Base-by-base conservation (phyloP, 2,888 invertebrate species). In the Ectemnius lituratus region DNA sequence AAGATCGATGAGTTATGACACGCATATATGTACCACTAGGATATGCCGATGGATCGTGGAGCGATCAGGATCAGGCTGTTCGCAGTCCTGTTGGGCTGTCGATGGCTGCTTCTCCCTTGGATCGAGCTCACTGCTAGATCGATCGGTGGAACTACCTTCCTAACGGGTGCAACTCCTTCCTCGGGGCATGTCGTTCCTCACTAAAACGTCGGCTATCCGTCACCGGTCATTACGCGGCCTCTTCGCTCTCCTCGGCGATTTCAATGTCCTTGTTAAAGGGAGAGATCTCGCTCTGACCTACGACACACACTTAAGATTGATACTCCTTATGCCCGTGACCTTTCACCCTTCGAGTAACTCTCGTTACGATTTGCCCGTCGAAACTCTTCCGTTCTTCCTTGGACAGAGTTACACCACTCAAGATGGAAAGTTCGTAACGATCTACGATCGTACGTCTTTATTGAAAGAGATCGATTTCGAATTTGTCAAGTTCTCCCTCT, bases 151-250 rank as follows among this genome's bases (percentile, higher is more conserved):
- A 52, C 52, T 52, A 16, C n/a, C 52, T 52, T 52, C 16, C 16
- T 37, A 37, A 52, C 56, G 37, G 6, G 27, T 28, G 47, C 37
- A 46, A 18, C 45, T 47, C 4, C 58, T 52, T 52, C 52, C 37
- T 8, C 37, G 37, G 5, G 37, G 16, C 47, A 66, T 28, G 60
- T 58, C 47, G 4, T 60, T 45, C 52, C 46, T 16, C 49, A 18
- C 57, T 62, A 67, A 70, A 74, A 72, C 69, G 75, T 74, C 65
- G 73, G 78, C 80, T 76, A 84, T 85, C 81, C 80, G 84, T 86
- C 85, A 85, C 67, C 78, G 82, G 81, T 86, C 84, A 85, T 86
- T 86, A 86, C 79, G 81, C 65, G 73, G 23, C 45, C 62, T 66
- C 63, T 37, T 37, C 37, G 5, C 67, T 63, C 61, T 20, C 57